Conservation (phyloP, 2,888 invertebrate species). For the Diarsia brunnea region DNA sequence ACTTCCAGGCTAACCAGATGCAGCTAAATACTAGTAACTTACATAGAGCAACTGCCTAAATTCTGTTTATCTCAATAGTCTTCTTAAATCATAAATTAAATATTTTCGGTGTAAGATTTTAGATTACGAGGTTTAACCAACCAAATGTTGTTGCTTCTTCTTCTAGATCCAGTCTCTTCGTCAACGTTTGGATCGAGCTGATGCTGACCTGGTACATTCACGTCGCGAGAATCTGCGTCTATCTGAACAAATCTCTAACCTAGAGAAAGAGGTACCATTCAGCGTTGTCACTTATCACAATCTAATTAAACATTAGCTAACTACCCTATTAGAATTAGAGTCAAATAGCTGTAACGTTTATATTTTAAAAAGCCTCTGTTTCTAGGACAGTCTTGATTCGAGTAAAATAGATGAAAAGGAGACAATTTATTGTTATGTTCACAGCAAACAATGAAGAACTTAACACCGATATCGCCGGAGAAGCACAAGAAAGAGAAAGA, state of each 20-base stretch:
- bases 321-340: not conserved
- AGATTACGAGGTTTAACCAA: not conserved
- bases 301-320: not conserved
- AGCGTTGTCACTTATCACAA: not conserved
- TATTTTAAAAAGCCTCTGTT: not conserved
- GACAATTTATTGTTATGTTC: conserved; percentile 38
- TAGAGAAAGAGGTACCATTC: conserved; percentile 94
- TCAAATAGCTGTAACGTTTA: no score
- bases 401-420: conserved; percentile 4
- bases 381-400: not conserved
- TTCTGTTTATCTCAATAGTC: not conserved
- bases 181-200: conserved; percentile 94
- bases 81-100: not conserved
- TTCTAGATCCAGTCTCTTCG: conserved; percentile 92
- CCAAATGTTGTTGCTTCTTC: not conserved
- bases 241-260: conserved; percentile 94
- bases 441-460: conserved; percentile 91
- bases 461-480: conserved; percentile 91
- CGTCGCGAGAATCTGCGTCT: conserved; percentile 95
- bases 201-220: conserved; percentile 95
- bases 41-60: not conserved
- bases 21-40: no score
- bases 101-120: not conserved
- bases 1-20: no score
- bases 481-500: conserved; percentile 93